A percentile compares a stretch with the other conserved stretches of the same genome.
phyloP scores from a whole-genome alignment of 2,888 invertebrate genomes.

The Scaptomyza flava region DNA sequence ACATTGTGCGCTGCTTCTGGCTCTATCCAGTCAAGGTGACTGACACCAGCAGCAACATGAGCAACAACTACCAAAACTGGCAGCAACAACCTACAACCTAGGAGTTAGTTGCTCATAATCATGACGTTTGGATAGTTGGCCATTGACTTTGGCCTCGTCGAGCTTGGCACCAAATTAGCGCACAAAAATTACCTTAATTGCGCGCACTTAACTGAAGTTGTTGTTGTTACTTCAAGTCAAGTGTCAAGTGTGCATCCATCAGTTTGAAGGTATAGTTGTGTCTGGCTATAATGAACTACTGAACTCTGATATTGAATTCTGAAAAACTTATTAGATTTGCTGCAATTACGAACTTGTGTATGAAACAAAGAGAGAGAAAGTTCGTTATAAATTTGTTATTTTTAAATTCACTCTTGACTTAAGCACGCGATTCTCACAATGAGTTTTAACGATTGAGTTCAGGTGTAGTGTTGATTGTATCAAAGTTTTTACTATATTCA shows the following conservation, averaged over 20 bases:
- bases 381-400: no score
- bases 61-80: not conserved
- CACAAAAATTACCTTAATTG: constrained; percentile 73
- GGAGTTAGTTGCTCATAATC: constrained; percentile 3
- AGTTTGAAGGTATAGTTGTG: constrained; percentile 14
- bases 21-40: constrained; percentile 61
- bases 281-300: not conserved
- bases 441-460: no score
- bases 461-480: no score
- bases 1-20: constrained; percentile 40
- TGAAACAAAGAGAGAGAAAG: no score
- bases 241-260: constrained; percentile 21
- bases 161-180: constrained; percentile 67
- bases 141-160: constrained; percentile 54
- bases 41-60: constrained; percentile 50
- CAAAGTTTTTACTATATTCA: not conserved
- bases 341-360: no score
- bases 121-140: constrained; percentile 31
- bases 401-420: no score
- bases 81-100: constrained; percentile 31
- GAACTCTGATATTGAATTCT: not conserved
- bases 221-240: constrained; percentile 7
- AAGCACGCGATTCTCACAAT: no score
- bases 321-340: no score
- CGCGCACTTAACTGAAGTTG: constrained; percentile 21